Percentiles rank a stretch among this genome's conserved stretches.
Evolutionary conservation across 35 echinoderm and acorn worm genomes (phyloP).

Genomic region (Stichopus chloronotus): DNA sequence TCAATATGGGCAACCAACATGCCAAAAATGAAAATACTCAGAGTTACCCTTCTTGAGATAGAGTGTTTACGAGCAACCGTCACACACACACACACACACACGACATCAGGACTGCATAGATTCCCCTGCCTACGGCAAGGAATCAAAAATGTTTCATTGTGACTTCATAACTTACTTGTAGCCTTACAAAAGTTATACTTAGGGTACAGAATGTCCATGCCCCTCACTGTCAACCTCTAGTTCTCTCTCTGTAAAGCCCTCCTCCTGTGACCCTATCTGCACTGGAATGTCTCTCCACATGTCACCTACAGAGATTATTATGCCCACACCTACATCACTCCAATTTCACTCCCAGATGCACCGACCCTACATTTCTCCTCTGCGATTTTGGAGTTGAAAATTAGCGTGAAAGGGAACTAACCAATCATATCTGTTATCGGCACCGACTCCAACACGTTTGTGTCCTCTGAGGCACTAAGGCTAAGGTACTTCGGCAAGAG

Average conservation of each 20-base stretch:
- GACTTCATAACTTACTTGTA: no score
- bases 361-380: neutral
- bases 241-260: neutral
- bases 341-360: neutral
- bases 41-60: no score
- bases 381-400: neutral
- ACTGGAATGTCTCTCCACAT: neutral
- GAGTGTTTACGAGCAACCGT: no score
- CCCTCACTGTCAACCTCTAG: no score
- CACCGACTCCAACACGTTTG: constrained; percentile 4
- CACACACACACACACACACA: no score
- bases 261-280: neutral
- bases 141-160: no score
- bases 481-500: neutral
- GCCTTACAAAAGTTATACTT: no score
- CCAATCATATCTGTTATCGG: neutral
- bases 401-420: neutral
- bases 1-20: no score
- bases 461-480: neutral
- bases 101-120: no score
- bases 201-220: no score
- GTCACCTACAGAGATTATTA: neutral
- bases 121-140: no score
- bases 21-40: no score
- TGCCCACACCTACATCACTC: neutral